These are phyloP conservation scores for Heliconius sara DNA, from an alignment of 2,888 invertebrate species.

Conservation along the genomic window DNA sequence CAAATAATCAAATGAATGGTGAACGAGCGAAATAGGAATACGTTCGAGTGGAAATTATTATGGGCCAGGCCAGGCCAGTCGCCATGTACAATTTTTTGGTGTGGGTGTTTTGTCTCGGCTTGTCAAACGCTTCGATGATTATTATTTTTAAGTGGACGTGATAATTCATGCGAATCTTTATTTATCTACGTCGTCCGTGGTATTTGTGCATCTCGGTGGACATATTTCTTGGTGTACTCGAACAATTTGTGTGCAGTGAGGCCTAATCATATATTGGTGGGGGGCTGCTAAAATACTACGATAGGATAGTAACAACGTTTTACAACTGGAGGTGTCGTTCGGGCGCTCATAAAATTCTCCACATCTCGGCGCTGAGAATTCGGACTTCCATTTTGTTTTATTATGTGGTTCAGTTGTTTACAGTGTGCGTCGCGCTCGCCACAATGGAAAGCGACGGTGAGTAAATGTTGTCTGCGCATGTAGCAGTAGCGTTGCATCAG, in stretches of 20 bases:
- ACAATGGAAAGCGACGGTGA: slow-evolving; percentile 81
- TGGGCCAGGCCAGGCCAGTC: slow-evolving; percentile 79
- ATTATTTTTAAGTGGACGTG: slow-evolving; percentile 80
- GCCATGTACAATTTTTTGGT: slow-evolving; percentile 82
- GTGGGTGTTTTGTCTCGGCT: slow-evolving; percentile 80
- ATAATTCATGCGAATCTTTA: slow-evolving; percentile 72
- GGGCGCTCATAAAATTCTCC: slow-evolving; percentile 74
- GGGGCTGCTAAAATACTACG: slow-evolving; percentile 84
- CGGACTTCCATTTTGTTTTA: slow-evolving; percentile 83
- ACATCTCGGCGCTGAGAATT: slow-evolving; percentile 76
- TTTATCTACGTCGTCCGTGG: slow-evolving; percentile 62
- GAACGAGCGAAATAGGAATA: slow-evolving; percentile 79
- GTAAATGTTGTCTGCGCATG: slow-evolving; percentile 74
- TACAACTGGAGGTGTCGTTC: slow-evolving; percentile 73
- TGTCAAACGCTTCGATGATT: slow-evolving; percentile 83
- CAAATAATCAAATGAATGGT: slow-evolving; percentile 82
- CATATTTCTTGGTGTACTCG: slow-evolving; percentile 70
- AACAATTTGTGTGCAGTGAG: slow-evolving; percentile 65
- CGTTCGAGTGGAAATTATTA: slow-evolving; percentile 81
- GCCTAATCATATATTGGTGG: slow-evolving; percentile 78
- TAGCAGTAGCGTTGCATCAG: slow-evolving; percentile 78
- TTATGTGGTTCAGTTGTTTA: slow-evolving; percentile 81
- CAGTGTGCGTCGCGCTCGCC: slow-evolving; percentile 70
- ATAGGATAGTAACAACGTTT: slow-evolving; percentile 83
- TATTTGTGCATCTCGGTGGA: slow-evolving; percentile 61